Base-by-base conservation (phyloP, 1,140 invertebrate genomes). In the Zaprionus gabonicus region DNA sequence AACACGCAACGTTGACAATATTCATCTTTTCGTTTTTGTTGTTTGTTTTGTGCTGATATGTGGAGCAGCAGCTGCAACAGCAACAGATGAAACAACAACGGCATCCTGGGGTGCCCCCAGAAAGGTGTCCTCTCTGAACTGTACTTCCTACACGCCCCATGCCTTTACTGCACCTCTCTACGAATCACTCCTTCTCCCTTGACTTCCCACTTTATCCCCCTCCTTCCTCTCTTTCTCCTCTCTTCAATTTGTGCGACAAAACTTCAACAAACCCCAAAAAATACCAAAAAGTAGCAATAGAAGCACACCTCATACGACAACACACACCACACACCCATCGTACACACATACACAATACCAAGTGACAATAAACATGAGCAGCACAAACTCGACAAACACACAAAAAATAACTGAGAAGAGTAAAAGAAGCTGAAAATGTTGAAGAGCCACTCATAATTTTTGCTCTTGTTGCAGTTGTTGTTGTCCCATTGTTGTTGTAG, bases 381-480 rank as follows among this genome's bases (percentile, higher is more conserved):
- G 31, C 31, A 51, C 23, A 51, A 60, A 67, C 38, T 49, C 56
- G n/a, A 70, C 58, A 82, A 41, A 41, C 13, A 41, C 15, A 67
- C 63, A 64, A 25, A 67, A 44, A 41, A 53, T 73, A 72, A 71
- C 46, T 9, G 31, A 34, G 31, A 34, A 34, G 31, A 34, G 38
- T 15, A 41, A 41, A 62, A 55, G 51, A 51, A 58, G 23, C 55
- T 68, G 28, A 78, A 78, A 86, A 85, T 82, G 65, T 74, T 80
- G 69, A 73, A 85, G 82, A 65, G 76, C 53, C 80, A 86, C 82
- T 85, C 82, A 85, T 85, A 85, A 80, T 85, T 86, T 68, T 76
- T 51, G 49, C 60, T 27, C 23, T 34, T 27, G 10, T 31, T 28
- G 17, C 44, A 34, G 41, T 65, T 28, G 13, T 46, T 23, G 17